Evolutionary conservation across 2,113 vertebrate species (phyloP).

Genomic region (Bos javanicus): DNA sequence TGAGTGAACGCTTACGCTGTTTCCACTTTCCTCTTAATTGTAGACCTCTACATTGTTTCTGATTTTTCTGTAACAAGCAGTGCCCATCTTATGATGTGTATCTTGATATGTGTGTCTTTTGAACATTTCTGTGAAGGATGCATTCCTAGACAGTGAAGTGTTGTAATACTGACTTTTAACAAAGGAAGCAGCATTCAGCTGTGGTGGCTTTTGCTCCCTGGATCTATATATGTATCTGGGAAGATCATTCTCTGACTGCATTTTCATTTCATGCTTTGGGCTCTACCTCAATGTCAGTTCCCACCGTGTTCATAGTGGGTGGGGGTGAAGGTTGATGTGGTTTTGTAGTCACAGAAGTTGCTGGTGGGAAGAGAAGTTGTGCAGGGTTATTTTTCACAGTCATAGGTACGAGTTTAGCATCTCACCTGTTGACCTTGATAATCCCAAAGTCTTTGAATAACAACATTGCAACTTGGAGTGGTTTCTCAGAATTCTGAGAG

Average conservation of each 20-base stretch:
- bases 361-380: background rate
- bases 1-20: background rate
- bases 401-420: background rate
- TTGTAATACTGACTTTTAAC: background rate
- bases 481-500: constrained; percentile 6
- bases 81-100: background rate
- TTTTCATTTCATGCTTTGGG: background rate
- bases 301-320: background rate
- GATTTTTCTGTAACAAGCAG: background rate
- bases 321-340: background rate
- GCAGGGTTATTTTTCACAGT: background rate
- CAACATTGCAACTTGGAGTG: background rate
- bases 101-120: background rate
- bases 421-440: background rate
- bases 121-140: background rate
- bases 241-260: background rate
- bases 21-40: background rate
- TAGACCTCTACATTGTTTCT: background rate
- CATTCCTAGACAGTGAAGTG: background rate
- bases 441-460: background rate
- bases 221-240: background rate
- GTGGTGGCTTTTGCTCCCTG: background rate
- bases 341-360: background rate
- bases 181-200: background rate
- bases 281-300: background rate